phyloP scores from a whole-genome alignment of 2,113 vertebrate genomes.

The Phyllopteryx taeniolatus region DNA sequence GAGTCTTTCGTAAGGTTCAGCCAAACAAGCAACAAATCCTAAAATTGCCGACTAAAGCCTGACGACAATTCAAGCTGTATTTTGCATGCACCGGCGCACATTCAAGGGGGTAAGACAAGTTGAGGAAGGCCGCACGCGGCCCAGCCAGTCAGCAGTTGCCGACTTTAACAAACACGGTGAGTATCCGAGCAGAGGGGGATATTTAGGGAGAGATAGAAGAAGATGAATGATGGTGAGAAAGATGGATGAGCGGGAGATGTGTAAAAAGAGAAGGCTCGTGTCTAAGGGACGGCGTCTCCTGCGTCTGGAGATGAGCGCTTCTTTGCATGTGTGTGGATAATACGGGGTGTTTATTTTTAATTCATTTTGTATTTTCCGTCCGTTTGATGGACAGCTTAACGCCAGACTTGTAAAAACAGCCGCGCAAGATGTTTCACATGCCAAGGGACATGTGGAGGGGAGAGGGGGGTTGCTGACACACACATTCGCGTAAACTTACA shows the following conservation, averaged over 20 bases:
- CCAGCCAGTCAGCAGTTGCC: constrained; percentile 52
- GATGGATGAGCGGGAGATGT: constrained; percentile 52
- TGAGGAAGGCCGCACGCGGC: constrained; percentile 37
- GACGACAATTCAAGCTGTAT: constrained; percentile 26
- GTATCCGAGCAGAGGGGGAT: constrained; percentile 64
- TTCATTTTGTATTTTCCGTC: constrained; percentile 40
- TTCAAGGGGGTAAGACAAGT: constrained; percentile 43
- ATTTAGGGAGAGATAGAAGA: constrained; percentile 55
- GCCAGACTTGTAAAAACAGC: constrained; percentile 64
- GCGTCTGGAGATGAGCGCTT: constrained; percentile 17
- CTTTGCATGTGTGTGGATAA: constrained; percentile 16
- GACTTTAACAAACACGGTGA: constrained; percentile 28
- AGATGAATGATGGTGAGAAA: constrained; percentile 14
- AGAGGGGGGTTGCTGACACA: neutral
- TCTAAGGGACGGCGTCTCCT: constrained; percentile 27
- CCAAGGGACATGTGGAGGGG: constrained; percentile 32
- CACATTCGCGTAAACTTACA: constrained; percentile 12
- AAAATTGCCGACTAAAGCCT: no score
- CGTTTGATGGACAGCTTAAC: constrained; percentile 68
- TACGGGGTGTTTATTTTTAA: constrained; percentile 14
- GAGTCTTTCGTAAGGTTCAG: no score
- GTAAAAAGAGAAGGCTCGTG: constrained; percentile 59
- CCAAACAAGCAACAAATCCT: no score
- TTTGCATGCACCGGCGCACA: constrained; percentile 62
- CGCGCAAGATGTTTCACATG: constrained; percentile 64